A percentile compares a stretch with the other conserved stretches of the same genome.
These are phyloP conservation scores for Mercenaria mercenaria DNA, from an alignment of 1,140 invertebrate genomes.

Conservation along the genomic window DNA sequence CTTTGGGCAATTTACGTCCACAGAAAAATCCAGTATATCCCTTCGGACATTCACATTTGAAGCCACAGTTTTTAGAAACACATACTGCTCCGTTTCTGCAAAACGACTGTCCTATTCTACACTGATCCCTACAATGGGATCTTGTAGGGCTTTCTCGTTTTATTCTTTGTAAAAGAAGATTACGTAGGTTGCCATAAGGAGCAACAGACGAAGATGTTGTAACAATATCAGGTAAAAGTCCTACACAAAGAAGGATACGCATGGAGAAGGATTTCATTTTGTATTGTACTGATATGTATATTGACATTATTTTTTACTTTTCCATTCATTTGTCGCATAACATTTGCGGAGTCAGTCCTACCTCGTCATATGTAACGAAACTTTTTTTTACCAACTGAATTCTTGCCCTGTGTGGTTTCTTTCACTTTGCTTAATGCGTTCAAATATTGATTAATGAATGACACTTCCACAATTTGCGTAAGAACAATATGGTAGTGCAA, in stretches of 20 bases:
- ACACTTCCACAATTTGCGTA: background rate
- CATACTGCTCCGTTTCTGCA: background rate
- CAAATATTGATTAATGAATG: background rate
- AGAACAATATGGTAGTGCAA: background rate
- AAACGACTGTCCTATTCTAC: background rate
- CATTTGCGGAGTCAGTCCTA: no score
- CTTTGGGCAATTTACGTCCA: background rate
- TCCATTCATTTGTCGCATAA: no score
- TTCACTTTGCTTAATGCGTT: background rate
- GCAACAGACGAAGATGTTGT: background rate
- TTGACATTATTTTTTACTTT: background rate
- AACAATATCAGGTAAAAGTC: background rate
- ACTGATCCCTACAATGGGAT: background rate
- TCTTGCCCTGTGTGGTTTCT: background rate
- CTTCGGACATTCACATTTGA: background rate
- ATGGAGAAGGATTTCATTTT: background rate
- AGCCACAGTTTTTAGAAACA: background rate
- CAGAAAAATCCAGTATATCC: conserved; percentile 1
- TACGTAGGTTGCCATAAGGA: background rate
- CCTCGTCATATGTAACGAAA: background rate
- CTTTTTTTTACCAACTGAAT: background rate
- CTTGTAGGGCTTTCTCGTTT: background rate
- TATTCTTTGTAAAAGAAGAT: background rate
- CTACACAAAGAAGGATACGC: background rate
- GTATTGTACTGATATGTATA: background rate